Evolutionary conservation across 2,888 invertebrate species (phyloP).

Genomic region (Onthophagus sagittarius): DNA sequence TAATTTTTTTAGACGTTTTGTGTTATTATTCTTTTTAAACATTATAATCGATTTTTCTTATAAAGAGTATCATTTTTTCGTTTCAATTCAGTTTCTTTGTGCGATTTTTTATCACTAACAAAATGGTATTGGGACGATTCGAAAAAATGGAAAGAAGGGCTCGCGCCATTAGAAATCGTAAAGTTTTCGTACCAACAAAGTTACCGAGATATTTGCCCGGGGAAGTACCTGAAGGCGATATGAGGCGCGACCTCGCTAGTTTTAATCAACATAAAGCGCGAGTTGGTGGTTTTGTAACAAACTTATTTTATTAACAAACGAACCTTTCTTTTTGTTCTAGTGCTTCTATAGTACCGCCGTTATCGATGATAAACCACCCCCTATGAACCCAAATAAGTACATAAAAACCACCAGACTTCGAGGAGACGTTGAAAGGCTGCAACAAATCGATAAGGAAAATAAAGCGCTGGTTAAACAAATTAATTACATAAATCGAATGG

Average conservation of each 20-base stretch:
- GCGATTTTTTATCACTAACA: no score
- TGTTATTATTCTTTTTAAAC: no score
- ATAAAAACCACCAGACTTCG: slow-evolving; percentile 49
- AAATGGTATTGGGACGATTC: slow-evolving; percentile 19
- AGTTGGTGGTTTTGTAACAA: no score
- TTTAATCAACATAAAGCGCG: slow-evolving; percentile 33
- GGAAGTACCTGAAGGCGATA: slow-evolving; percentile 27
- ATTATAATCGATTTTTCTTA: no score
- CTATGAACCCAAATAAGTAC: slow-evolving; percentile 53
- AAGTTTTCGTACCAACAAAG: slow-evolving; percentile 30
- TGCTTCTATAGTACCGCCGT: slow-evolving; percentile 32
- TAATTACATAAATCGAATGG: slow-evolving; percentile 57
- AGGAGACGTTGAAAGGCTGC: slow-evolving; percentile 45
- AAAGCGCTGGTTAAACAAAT: slow-evolving; percentile 57
- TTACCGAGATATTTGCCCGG: slow-evolving; percentile 39
- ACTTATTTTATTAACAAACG: no score
- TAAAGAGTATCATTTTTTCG: no score
- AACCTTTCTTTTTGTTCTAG: not conserved
- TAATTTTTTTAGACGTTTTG: no score
- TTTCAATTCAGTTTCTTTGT: no score
- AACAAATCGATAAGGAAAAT: slow-evolving; percentile 53
- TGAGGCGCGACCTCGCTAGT: slow-evolving; percentile 31
- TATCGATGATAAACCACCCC: slow-evolving; percentile 55
- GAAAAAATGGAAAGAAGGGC: slow-evolving; percentile 20
- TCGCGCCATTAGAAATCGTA: slow-evolving; percentile 24